Percentiles rank a stretch among this genome's conserved stretches.
These are phyloP conservation scores for Triplophysa rosa DNA, from an alignment of 2,113 vertebrate species.

Conservation along the genomic window DNA sequence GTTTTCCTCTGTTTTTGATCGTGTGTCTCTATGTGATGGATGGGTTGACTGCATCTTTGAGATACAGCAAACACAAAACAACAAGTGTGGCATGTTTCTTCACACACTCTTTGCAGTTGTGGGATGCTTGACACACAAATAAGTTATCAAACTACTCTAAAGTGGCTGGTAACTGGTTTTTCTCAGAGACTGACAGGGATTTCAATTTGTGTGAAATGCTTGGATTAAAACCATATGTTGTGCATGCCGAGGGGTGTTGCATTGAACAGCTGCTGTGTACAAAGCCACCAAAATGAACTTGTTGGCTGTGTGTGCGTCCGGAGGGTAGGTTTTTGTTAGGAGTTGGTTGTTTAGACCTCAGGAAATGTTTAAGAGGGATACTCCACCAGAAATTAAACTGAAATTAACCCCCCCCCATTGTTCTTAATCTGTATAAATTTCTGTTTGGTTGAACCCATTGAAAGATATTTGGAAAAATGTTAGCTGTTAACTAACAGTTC, in stretches of 20 bases:
- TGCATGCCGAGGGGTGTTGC: conserved; percentile 31
- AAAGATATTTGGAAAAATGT: too few species aligned
- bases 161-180: conserved; percentile 56
- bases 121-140: conserved; percentile 56
- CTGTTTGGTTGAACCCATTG: too few species aligned
- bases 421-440: too few species aligned
- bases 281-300: conserved; percentile 31
- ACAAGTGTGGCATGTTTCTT: background rate
- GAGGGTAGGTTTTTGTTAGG: background rate
- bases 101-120: conserved; percentile 39
- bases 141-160: conserved; percentile 60
- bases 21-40: background rate
- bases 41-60: background rate
- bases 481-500: too few species aligned
- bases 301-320: background rate
- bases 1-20: background rate
- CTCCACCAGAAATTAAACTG: too few species aligned
- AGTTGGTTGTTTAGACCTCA: too few species aligned
- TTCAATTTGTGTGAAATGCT: conserved; percentile 62
- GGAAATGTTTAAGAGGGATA: background rate
- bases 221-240: conserved; percentile 68
- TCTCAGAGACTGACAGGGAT: conserved; percentile 60
- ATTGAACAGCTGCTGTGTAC: conserved; percentile 55
- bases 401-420: too few species aligned
- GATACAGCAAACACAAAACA: background rate